Evolutionary conservation across 2,113 vertebrate genomes (phyloP).

Genomic region (Ammodytes dubius): DNA sequence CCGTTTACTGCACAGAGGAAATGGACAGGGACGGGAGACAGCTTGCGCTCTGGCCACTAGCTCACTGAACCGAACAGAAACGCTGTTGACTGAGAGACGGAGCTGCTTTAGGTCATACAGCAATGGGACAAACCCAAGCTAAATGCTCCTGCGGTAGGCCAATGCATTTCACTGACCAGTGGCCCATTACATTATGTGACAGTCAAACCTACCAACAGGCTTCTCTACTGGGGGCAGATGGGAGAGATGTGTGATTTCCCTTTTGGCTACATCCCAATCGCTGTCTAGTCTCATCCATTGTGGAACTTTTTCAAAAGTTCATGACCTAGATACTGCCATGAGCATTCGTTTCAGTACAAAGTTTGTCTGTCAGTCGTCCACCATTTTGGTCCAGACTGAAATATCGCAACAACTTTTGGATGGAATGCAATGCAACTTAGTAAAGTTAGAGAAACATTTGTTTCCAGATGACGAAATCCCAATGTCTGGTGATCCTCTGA

Average conservation of each 20-base stretch:
- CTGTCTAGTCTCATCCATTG: conserved; percentile 20
- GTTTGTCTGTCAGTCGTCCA: neutral
- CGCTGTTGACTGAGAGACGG: conserved; percentile 70
- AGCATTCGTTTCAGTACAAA: conserved; percentile 2
- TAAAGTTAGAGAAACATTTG: neutral
- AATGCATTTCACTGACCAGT: conserved; percentile 70
- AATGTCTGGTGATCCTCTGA: too few relatives aligned
- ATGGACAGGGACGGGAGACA: conserved; percentile 80
- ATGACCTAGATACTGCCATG: conserved; percentile 3
- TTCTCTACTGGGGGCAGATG: conserved; percentile 34
- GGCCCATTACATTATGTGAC: conserved; percentile 71
- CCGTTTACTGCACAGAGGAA: conserved; percentile 76
- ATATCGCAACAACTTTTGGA: neutral
- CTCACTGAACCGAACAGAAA: conserved; percentile 74
- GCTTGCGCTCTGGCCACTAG: conserved; percentile 76
- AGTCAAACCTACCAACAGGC: conserved; percentile 48
- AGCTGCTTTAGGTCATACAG: conserved; percentile 73
- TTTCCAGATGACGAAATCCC: too few relatives aligned
- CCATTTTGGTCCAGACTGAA: neutral
- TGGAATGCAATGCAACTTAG: neutral
- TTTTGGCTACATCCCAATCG: conserved; percentile 29
- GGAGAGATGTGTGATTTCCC: conserved; percentile 22
- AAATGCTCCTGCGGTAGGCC: conserved; percentile 56
- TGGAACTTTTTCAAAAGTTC: conserved; percentile 29
- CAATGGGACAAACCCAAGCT: conserved; percentile 53